Evolutionary conservation across 2,113 vertebrate genomes (phyloP).

Genomic region (Colaptes auratus): DNA sequence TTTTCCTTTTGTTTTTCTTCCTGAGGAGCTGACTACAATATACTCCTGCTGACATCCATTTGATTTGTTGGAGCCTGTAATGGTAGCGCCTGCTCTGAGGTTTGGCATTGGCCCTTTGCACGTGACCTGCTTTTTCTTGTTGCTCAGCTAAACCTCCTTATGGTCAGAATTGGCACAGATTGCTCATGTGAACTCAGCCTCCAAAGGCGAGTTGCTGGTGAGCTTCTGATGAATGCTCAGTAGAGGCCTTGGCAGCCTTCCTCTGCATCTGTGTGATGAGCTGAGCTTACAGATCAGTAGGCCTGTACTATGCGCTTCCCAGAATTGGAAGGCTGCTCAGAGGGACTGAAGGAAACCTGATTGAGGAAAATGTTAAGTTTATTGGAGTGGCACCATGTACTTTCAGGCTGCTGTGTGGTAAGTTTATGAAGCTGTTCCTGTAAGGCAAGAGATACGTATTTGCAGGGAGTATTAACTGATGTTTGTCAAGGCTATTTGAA

Average conservation of each 20-base stretch:
- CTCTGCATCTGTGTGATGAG: neutral
- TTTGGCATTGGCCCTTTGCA: neutral
- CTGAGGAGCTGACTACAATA: rapidly evolving
- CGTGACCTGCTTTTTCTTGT: neutral
- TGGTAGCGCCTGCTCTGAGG: neutral
- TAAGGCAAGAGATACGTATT: neutral
- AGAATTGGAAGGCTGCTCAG: neutral
- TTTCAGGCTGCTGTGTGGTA: rapidly evolving
- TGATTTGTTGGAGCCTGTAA: neutral
- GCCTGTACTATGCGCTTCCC: neutral
- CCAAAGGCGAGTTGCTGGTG: neutral
- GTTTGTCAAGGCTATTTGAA: neutral
- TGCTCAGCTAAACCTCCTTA: neutral
- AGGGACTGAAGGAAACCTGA: neutral
- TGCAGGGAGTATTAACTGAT: neutral
- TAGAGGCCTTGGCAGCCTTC: constrained; percentile 13
- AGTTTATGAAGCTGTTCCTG: neutral
- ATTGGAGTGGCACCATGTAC: rapidly evolving
- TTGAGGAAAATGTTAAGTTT: neutral
- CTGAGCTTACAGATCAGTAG: rapidly evolving
- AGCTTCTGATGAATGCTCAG: neutral
- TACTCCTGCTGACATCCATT: rapidly evolving
- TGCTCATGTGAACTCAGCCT: neutral
- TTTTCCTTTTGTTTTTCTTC: too few species aligned
- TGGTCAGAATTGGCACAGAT: neutral